These are phyloP conservation scores for Catharus minimus DNA, from an alignment of 2,113 vertebrate species.

Conservation along the genomic window DNA sequence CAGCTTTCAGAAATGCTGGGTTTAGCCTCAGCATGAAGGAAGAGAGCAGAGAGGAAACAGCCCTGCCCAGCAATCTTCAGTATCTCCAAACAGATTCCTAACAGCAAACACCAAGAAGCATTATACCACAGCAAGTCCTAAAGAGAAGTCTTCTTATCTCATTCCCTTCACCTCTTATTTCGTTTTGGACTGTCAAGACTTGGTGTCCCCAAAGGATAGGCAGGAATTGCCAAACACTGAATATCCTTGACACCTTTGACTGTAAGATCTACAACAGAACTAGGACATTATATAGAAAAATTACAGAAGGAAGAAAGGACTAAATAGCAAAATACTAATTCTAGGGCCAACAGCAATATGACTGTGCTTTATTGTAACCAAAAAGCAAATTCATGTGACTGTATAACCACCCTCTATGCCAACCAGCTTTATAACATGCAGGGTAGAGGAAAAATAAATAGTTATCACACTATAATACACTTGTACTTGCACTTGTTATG, in stretches of 20 bases:
- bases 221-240: background rate
- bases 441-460: background rate
- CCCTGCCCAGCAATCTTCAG: background rate
- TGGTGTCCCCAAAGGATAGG: accelerated
- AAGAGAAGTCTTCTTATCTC: background rate
- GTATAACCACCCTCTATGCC: background rate
- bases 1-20: background rate
- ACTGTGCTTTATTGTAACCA: background rate
- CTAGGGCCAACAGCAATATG: accelerated
- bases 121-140: background rate
- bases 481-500: background rate
- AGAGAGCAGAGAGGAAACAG: background rate
- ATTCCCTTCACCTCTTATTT: background rate
- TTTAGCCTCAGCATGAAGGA: background rate
- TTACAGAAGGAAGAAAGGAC: background rate
- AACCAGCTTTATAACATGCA: background rate
- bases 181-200: background rate
- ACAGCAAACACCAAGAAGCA: background rate
- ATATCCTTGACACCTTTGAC: accelerated
- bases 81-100: background rate
- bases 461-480: background rate
- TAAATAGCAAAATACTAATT: background rate
- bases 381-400: background rate
- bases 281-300: background rate
- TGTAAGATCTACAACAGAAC: background rate